Conservation (phyloP, 2,888 invertebrate species). For the Drosophila diplacantha region DNA sequence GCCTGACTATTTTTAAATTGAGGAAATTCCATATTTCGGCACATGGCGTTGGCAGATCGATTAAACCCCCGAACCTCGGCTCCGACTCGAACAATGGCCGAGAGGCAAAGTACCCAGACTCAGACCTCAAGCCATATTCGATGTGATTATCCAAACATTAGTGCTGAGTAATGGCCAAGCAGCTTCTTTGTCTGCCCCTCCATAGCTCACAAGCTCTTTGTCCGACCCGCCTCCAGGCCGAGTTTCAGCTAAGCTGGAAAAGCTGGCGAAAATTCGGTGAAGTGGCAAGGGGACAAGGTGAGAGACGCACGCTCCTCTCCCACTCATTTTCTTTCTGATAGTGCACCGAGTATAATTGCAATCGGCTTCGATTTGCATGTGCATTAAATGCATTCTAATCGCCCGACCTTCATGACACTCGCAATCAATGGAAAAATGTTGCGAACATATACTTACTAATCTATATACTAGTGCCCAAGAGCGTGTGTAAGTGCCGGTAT, state of each 20-base stretch:
- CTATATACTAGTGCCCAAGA: conserved; percentile 16
- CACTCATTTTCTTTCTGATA: conserved; percentile 1
- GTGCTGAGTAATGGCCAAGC: conserved; percentile 35
- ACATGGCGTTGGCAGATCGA: conserved; percentile 42
- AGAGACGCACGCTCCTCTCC: conserved; percentile 5
- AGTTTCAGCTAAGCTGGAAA: not conserved
- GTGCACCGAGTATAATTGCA: conserved; percentile 9
- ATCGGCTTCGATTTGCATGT: conserved; percentile 38
- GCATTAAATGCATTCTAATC: conserved; percentile 53
- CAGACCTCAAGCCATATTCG: conserved; percentile 25
- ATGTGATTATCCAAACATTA: conserved; percentile 34
- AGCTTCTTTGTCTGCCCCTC: conserved; percentile 28
- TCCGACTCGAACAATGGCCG: conserved; percentile 5
- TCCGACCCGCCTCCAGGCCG: conserved; percentile 5
- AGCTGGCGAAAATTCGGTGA: not conserved
- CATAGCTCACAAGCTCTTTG: conserved; percentile 16
- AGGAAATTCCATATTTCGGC: conserved; percentile 63
- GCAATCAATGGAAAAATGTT: conserved; percentile 54
- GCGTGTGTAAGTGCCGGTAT: conserved; percentile 24
- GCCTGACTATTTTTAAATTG: conserved; percentile 60
- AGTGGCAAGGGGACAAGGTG: not conserved
- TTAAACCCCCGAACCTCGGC: conserved; percentile 7
- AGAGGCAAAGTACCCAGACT: conserved; percentile 11
- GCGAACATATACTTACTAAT: conserved; percentile 37
- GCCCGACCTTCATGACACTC: conserved; percentile 55